A percentile compares a stretch with the other conserved stretches of the same genome.
Evolutionary conservation across 2,113 vertebrate genomes (phyloP).

Genomic region (Tonatia bakeri): DNA sequence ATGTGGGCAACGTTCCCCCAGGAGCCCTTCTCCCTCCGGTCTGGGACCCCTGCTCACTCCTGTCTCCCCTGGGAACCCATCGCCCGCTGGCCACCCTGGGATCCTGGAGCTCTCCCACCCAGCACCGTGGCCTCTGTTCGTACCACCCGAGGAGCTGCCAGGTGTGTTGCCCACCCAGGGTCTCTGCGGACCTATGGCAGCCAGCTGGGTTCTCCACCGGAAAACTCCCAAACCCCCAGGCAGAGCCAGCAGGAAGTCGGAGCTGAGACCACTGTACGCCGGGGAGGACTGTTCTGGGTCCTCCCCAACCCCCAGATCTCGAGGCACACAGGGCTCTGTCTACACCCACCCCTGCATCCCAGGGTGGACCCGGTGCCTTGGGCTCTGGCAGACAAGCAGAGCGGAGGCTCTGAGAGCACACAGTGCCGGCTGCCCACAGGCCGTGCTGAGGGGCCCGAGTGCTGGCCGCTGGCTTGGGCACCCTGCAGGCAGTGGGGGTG

Average conservation of each 20-base stretch:
- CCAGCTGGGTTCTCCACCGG: background rate
- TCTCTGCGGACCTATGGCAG: background rate
- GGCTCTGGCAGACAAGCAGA: no score
- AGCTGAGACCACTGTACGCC: background rate
- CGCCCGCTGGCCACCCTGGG: background rate
- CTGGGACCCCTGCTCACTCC: background rate
- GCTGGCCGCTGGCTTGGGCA: background rate
- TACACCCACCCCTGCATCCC: background rate
- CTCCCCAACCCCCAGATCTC: background rate
- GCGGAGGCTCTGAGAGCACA: background rate
- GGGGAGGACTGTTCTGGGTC: no score
- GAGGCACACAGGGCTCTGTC: background rate
- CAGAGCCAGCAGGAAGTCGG: background rate
- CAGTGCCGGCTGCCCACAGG: background rate
- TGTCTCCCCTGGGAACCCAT: background rate
- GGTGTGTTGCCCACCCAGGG: background rate
- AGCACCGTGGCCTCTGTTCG: background rate
- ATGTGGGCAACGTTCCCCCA: fast-evolving
- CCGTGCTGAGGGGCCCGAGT: background rate
- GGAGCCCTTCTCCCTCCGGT: background rate
- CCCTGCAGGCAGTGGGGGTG: background rate
- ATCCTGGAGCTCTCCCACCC: background rate
- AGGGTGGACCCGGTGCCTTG: fast-evolving
- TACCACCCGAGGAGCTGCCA: background rate
- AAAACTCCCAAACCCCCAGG: background rate